A percentile compares a stretch with the other conserved stretches of the same genome.
Evolutionary conservation across 2,113 vertebrate species (phyloP).

Genomic region (Phasianus colchicus): DNA sequence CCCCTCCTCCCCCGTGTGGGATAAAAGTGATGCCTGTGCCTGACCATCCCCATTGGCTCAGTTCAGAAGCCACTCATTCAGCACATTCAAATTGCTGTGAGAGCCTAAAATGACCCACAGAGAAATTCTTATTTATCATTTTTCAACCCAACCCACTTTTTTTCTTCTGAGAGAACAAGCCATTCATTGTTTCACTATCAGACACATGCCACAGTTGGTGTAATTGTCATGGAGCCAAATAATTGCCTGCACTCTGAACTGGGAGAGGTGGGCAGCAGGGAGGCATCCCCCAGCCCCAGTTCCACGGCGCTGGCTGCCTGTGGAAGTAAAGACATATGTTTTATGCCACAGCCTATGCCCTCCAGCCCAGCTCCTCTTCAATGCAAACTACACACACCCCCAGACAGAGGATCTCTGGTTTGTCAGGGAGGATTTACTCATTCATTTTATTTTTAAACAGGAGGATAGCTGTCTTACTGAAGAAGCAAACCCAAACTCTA

Average conservation of each 20-base stretch:
- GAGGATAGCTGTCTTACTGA: background rate
- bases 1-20: conserved; percentile 69
- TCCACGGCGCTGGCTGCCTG: background rate
- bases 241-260: fast-evolving
- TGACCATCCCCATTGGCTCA: conserved; percentile 65
- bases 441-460: background rate
- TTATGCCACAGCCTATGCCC: background rate
- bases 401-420: background rate
- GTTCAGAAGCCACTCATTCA: conserved; percentile 41
- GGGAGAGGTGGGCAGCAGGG: background rate
- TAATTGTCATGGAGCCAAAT: background rate
- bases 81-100: conserved; percentile 47
- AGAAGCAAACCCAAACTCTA: background rate
- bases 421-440: background rate
- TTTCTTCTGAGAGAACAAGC: background rate
- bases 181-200: background rate
- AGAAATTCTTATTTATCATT: background rate
- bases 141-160: background rate
- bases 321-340: background rate
- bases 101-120: conserved; percentile 48
- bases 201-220: background rate
- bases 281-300: background rate
- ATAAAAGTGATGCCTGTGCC: conserved; percentile 59
- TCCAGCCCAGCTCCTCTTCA: background rate
- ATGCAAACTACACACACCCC: background rate